A percentile compares a stretch with the other conserved stretches of the same genome.
Evolutionary conservation across 2,888 invertebrate species (phyloP).

Genomic region (Calephelis perditalis): DNA sequence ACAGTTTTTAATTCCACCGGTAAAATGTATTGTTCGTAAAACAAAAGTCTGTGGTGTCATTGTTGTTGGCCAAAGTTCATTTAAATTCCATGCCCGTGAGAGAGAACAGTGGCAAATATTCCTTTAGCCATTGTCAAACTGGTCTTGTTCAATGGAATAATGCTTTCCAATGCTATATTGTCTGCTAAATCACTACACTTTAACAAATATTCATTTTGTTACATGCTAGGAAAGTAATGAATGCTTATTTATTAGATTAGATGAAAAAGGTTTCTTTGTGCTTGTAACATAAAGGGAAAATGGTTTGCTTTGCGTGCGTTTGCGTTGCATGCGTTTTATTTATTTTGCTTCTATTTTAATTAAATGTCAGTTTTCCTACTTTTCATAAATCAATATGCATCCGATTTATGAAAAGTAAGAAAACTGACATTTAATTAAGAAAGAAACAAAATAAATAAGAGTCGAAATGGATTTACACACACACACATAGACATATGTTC

Average conservation of each 20-base stretch:
- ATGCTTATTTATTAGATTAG: background rate
- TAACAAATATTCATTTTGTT: conserved; percentile 22
- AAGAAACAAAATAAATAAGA: no score
- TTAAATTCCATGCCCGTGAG: conserved; percentile 73
- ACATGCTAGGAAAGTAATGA: conserved; percentile 1
- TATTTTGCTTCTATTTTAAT: no score
- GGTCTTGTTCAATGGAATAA: conserved; percentile 63
- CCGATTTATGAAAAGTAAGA: no score
- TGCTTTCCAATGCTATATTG: conserved; percentile 59
- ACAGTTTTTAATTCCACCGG: conserved; percentile 74
- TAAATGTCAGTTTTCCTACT: no score
- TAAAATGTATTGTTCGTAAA: conserved; percentile 72
- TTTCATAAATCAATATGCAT: no score
- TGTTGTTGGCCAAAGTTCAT: conserved; percentile 71
- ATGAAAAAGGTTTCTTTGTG: no score
- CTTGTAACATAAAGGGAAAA: no score
- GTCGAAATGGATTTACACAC: no score
- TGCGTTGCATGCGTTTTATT: no score
- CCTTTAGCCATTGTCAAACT: conserved; percentile 70
- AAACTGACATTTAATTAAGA: no score
- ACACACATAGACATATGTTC: no score
- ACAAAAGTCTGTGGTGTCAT: conserved; percentile 74
- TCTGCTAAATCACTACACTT: conserved; percentile 30
- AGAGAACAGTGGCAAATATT: conserved; percentile 75
- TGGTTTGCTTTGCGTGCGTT: no score